phyloP scores from a whole-genome alignment of 2,797 vertebrate species.

The Furcifer pardalis region DNA sequence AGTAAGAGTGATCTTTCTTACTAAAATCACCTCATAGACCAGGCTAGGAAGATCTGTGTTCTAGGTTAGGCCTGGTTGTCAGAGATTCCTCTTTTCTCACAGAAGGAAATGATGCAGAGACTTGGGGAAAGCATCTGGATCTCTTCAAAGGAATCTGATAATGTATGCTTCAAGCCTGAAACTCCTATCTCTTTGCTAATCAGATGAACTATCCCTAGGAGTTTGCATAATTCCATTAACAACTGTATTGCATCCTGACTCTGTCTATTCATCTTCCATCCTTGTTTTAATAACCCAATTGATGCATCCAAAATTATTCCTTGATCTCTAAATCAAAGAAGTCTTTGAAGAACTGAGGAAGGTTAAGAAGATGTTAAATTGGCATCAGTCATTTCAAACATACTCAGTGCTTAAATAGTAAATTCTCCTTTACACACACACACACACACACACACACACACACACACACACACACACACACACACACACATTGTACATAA shows the following conservation, averaged over 20 bases:
- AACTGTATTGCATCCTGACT: neutral
- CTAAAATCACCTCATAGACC: neutral
- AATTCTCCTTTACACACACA: neutral
- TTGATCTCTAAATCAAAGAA: conserved; percentile 63
- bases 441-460: neutral
- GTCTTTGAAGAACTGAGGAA: conserved; percentile 43
- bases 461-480: neutral
- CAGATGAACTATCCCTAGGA: neutral
- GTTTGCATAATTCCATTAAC: conserved; percentile 2
- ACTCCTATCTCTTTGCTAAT: conserved; percentile 18
- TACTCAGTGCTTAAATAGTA: conserved; percentile 54
- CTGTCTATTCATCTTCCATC: conserved; percentile 31
- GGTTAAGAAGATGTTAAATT: conserved; percentile 50
- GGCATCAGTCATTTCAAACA: conserved; percentile 49
- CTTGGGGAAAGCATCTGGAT: neutral
- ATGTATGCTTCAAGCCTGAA: neutral
- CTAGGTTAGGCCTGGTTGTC: neutral
- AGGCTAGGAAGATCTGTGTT: neutral
- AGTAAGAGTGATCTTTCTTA: neutral
- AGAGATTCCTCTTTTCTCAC: neutral
- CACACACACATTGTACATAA: neutral
- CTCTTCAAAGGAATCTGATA: neutral
- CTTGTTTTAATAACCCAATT: conserved; percentile 42
- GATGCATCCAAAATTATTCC: conserved; percentile 50
- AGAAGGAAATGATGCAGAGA: neutral